phyloP scores from a whole-genome alignment of 2,113 vertebrate species.

The Sinosuthora webbiana region DNA sequence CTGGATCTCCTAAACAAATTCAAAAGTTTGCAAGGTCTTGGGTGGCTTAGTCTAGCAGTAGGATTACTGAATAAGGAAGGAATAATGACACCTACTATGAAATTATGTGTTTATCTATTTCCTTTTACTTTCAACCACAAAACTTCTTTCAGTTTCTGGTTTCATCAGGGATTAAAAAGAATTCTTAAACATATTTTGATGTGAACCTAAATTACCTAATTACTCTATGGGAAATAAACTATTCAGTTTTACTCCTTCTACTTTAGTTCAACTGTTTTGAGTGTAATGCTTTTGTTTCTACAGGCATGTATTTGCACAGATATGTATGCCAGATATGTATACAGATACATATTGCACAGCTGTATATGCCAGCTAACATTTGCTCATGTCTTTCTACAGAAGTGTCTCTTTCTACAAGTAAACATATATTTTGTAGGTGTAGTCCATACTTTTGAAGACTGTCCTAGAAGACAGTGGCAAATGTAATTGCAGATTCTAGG shows the following conservation, averaged over 20 bases:
- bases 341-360: background rate
- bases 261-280: background rate
- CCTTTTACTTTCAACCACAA: background rate
- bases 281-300: background rate
- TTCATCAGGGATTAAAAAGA: background rate
- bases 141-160: background rate
- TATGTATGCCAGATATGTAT: background rate
- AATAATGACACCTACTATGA: background rate
- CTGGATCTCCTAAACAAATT: background rate
- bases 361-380: background rate
- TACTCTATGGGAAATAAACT: background rate
- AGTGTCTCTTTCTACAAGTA: background rate
- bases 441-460: background rate
- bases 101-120: background rate
- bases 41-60: background rate
- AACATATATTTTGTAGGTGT: background rate
- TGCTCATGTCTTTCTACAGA: background rate
- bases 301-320: background rate
- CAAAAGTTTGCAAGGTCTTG: background rate
- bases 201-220: background rate
- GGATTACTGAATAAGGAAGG: background rate
- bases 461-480: background rate
- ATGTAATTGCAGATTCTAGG: background rate
- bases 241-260: background rate
- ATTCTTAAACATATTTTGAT: background rate